A percentile compares a stretch with the other conserved stretches of the same genome.
phyloP scores from a whole-genome alignment of 2,888 invertebrate species.

The Zaprionus lineosus region DNA sequence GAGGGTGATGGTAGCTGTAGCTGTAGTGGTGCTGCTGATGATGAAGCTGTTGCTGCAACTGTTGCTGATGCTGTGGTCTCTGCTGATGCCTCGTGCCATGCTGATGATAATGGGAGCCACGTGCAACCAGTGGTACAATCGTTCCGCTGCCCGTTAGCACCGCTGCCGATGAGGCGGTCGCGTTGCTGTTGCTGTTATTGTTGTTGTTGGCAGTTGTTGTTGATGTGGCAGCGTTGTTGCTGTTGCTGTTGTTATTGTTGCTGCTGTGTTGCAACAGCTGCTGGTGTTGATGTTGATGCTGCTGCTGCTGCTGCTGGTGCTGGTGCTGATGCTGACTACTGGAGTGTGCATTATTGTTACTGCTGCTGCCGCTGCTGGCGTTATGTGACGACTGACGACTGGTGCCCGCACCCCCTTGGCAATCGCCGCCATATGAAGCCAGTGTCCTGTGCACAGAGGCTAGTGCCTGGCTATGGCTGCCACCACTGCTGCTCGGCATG shows the following conservation, averaged over 20 bases:
- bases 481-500: slow-evolving; percentile 22
- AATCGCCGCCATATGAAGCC: slow-evolving; percentile 44
- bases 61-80: slow-evolving; percentile 48
- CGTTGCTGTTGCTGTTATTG: slow-evolving; percentile 61
- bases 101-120: slow-evolving; percentile 60
- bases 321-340: slow-evolving; percentile 42
- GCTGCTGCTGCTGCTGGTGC: slow-evolving; percentile 48
- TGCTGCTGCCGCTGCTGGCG: slow-evolving; percentile 43
- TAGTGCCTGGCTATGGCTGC: slow-evolving; percentile 38
- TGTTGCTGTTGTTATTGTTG: slow-evolving; percentile 57
- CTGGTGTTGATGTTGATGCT: slow-evolving; percentile 38
- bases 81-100: slow-evolving; percentile 53
- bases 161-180: slow-evolving; percentile 68
- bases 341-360: slow-evolving; percentile 42
- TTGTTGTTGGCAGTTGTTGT: slow-evolving; percentile 39
- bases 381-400: slow-evolving; percentile 62
- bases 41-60: slow-evolving; percentile 45
- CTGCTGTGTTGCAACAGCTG: slow-evolving; percentile 32
- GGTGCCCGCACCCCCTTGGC: slow-evolving; percentile 50
- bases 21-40: slow-evolving; percentile 63
- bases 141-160: slow-evolving; percentile 66
- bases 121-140: slow-evolving; percentile 62
- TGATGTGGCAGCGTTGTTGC: slow-evolving; percentile 49
- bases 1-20: slow-evolving; percentile 81
- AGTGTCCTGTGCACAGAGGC: slow-evolving; percentile 57